Evolutionary conservation across 2,797 vertebrate species (phyloP).

Genomic region (Cynopterus sphinx): DNA sequence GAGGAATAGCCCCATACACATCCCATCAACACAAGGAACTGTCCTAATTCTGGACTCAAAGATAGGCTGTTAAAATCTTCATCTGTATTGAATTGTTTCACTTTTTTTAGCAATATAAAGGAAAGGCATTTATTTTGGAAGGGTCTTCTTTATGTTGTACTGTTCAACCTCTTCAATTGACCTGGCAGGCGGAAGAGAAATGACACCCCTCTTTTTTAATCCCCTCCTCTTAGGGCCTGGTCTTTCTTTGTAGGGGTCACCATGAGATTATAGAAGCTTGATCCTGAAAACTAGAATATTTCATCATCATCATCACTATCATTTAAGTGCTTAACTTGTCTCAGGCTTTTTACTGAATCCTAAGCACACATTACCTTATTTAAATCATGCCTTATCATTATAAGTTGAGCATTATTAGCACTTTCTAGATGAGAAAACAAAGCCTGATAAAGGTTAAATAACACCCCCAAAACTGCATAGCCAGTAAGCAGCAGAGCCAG

Average conservation of each 20-base stretch:
- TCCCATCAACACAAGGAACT: neutral
- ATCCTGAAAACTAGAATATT: neutral
- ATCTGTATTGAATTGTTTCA: neutral
- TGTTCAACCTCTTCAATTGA: neutral
- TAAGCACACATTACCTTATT: neutral
- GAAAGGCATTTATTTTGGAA: neutral
- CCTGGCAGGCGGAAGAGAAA: neutral
- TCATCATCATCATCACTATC: neutral
- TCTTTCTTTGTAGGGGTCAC: neutral
- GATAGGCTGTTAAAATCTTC: neutral
- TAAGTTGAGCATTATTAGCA: neutral
- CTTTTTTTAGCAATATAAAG: neutral
- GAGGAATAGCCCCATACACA: neutral
- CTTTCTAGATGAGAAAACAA: neutral
- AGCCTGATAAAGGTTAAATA: neutral
- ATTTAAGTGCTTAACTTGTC: neutral
- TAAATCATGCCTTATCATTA: neutral
- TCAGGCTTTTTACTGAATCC: neutral
- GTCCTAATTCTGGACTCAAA: neutral
- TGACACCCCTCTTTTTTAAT: neutral
- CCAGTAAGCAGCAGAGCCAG: neutral
- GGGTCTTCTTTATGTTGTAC: neutral
- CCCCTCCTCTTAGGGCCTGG: neutral
- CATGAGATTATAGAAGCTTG: neutral
- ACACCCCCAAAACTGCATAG: neutral